phyloP scores from a whole-genome alignment of 2,113 vertebrate species.

The Python bivittatus region DNA sequence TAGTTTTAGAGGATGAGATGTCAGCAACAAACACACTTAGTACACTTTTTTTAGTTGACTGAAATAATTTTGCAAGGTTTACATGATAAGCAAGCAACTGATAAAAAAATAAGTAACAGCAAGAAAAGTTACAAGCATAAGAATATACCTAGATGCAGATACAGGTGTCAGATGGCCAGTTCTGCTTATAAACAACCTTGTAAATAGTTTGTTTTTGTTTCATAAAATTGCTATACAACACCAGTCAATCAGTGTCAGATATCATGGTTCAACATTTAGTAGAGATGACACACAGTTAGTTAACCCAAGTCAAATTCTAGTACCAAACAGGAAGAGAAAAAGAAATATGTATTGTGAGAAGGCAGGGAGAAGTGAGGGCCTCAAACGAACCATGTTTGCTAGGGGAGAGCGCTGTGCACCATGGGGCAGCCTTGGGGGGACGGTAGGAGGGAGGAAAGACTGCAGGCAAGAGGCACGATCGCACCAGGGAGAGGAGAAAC shows the following conservation, averaged over 20 bases:
- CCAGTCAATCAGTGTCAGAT: not conserved
- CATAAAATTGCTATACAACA: not conserved
- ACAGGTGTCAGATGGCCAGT: not conserved
- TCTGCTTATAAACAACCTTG: not conserved
- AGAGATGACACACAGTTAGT: not conserved
- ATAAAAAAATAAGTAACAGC: not conserved
- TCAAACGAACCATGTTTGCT: no score
- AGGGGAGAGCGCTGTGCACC: no score
- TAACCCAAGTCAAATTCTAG: not conserved
- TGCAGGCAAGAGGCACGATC: no score
- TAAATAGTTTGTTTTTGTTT: not conserved
- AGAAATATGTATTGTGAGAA: no score
- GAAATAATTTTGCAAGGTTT: not conserved
- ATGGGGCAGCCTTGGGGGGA: no score
- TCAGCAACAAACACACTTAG: not conserved
- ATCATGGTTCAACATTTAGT: not conserved
- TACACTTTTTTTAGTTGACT: not conserved
- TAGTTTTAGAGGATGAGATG: not conserved
- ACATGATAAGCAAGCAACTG: not conserved
- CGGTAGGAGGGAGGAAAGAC: no score
- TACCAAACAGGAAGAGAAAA: not conserved
- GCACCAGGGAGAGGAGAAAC: no score
- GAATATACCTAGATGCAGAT: not conserved
- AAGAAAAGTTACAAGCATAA: not conserved
- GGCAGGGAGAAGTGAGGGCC: no score